Conservation (phyloP, 2,797 vertebrate species). For the Fistularia tabacaria region DNA sequence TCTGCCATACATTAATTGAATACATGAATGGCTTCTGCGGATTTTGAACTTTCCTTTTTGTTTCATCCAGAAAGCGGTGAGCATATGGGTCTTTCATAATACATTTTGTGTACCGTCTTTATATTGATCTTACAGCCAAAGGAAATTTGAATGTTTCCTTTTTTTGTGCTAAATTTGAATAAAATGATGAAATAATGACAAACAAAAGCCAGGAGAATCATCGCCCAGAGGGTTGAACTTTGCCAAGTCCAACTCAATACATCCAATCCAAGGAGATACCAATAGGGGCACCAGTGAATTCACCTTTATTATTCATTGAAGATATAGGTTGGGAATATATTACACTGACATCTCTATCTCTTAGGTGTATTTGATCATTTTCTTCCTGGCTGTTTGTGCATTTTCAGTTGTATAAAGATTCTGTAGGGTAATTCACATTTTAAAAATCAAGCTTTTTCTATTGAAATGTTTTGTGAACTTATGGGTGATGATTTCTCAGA, state of each 20-base stretch:
- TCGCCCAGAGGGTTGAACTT: slow-evolving; percentile 3
- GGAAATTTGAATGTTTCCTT: slow-evolving; percentile 3
- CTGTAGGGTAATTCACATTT: neutral
- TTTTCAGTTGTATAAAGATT: slow-evolving; percentile 5
- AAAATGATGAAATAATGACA: no score
- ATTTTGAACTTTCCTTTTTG: neutral
- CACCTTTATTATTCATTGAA: neutral
- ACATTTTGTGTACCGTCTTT: neutral
- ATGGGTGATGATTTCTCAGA: no score
- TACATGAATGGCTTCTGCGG: no score
- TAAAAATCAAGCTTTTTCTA: no score
- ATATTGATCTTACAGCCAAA: slow-evolving; percentile 2
- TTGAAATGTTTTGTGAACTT: no score
- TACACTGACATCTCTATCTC: neutral
- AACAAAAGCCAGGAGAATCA: no score
- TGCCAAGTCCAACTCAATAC: neutral
- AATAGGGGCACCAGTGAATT: neutral
- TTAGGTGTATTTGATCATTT: neutral
- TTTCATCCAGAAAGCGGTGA: no score
- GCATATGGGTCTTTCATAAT: no score
- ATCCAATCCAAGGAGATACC: neutral
- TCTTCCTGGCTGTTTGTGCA: slow-evolving; percentile 1
- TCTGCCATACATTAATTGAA: no score
- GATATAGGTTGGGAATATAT: neutral
- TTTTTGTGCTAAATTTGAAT: no score